Evolutionary conservation across 2,888 invertebrate species (phyloP).

Genomic region (Bombyx huttoni): DNA sequence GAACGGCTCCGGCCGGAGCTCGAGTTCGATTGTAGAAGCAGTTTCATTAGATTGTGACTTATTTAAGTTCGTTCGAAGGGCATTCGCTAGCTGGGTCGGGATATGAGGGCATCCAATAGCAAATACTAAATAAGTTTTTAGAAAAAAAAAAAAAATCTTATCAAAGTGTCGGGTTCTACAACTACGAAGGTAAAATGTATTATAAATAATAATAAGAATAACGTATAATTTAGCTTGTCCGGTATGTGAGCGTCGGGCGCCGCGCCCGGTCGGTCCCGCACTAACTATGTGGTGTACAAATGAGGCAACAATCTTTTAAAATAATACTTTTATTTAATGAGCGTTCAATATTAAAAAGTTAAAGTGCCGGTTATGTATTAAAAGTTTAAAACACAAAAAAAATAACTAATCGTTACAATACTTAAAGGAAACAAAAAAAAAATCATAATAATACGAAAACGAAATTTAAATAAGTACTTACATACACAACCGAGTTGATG

Average conservation of each 20-base stretch:
- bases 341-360: slow-evolving; percentile 49
- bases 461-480: slow-evolving; percentile 73
- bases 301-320: slow-evolving; percentile 54
- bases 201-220: slow-evolving; percentile 9
- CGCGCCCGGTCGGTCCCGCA: slow-evolving; percentile 16
- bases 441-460: slow-evolving; percentile 28
- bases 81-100: slow-evolving; percentile 65
- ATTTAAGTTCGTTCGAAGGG: slow-evolving; percentile 48
- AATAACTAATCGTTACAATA: slow-evolving; percentile 56
- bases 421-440: slow-evolving; percentile 40
- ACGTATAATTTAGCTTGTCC: slow-evolving; percentile 31
- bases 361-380: slow-evolving; percentile 64
- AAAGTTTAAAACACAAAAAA: slow-evolving; percentile 31
- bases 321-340: slow-evolving; percentile 67
- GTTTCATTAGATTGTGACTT: slow-evolving; percentile 58
- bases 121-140: slow-evolving; percentile 46
- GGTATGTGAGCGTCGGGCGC: slow-evolving; percentile 62
- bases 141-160: slow-evolving; percentile 31
- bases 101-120: slow-evolving; percentile 67
- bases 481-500: slow-evolving; percentile 69
- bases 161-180: slow-evolving; percentile 54
- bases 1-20: background rate
- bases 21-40: slow-evolving; percentile 28
- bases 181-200: slow-evolving; percentile 30
- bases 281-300: slow-evolving; percentile 27